Evolutionary conservation across 2,797 vertebrate genomes (phyloP).

Genomic region (Rhincodon typus): DNA sequence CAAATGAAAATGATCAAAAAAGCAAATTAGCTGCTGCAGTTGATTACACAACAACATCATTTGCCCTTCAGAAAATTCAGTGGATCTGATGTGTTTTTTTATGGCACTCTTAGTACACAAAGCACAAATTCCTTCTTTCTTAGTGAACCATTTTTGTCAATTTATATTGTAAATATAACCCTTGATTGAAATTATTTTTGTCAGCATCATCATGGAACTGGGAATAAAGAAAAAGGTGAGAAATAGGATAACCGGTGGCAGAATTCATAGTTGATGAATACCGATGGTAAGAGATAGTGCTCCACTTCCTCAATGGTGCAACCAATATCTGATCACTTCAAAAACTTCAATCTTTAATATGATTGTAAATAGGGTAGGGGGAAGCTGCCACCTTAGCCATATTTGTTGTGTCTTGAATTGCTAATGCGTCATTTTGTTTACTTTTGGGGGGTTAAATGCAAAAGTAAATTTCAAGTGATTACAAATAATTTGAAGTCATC

Average conservation of each 20-base stretch:
- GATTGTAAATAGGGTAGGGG: neutral
- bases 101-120: neutral
- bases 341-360: neutral
- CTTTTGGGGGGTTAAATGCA: neutral
- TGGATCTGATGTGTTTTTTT: neutral
- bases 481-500: neutral
- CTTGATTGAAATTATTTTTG: slow-evolving; percentile 10
- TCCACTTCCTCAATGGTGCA: neutral
- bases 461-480: neutral
- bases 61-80: neutral
- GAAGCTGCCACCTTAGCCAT: neutral
- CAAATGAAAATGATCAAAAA: neutral
- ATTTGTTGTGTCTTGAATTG: neutral
- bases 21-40: neutral
- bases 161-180: neutral
- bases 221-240: neutral
- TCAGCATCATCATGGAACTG: neutral
- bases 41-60: neutral
- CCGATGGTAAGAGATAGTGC: neutral
- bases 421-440: neutral
- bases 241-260: neutral
- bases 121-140: neutral
- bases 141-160: neutral
- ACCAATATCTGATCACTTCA: neutral
- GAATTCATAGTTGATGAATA: neutral